Evolutionary conservation across 2,113 vertebrate species (phyloP), one percentile per base, ranked within the genome.

Genomic region (Mesembrinibis cayennensis): DNA sequence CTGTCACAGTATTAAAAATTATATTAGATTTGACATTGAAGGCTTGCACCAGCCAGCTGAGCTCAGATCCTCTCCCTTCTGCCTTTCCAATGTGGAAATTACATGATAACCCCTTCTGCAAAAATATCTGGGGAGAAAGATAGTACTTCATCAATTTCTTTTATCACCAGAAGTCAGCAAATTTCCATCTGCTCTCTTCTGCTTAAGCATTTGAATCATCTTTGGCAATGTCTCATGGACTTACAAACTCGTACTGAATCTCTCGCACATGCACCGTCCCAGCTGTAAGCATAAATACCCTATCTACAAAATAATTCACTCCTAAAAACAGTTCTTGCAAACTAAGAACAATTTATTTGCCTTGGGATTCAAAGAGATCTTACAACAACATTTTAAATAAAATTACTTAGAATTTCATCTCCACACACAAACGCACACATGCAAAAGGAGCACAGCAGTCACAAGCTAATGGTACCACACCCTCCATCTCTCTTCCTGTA

Each of bases 151-250:
- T 82, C 69, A 73, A 56, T 49, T 88, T 44, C 8, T 81, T 89
- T 90, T 67, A 83, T 58, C 63, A 79, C 7, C 21, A 80, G 11
- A 87, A 92, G 50, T 87, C 92, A 96, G 89, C 72, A 74, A 44
- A 92, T 77, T 87, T 82, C 82, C 85, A 90, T 89, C 84, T 97
- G 76, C 29, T 89, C 29, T 82, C 49, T 84, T 79, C 86, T 67
- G n/a, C 49, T 62, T 58, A 90, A 91, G 69, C 49, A 65, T 76
- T 79, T 94, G 67, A 91, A 94, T 95, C 38, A 96, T 87, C 77
- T 96, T 71, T 90, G 70, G 95, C 84, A 93, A 81, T 26, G 79
- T 9, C 2, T 50, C 65, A 26, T 1, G 25, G 89, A 73, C 61
- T 78, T 90, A 71, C 7, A 67, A 82, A 63, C 74, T 91, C 34